phyloP scores from a whole-genome alignment of 2,888 invertebrate genomes.

The Byasa hedistus region DNA sequence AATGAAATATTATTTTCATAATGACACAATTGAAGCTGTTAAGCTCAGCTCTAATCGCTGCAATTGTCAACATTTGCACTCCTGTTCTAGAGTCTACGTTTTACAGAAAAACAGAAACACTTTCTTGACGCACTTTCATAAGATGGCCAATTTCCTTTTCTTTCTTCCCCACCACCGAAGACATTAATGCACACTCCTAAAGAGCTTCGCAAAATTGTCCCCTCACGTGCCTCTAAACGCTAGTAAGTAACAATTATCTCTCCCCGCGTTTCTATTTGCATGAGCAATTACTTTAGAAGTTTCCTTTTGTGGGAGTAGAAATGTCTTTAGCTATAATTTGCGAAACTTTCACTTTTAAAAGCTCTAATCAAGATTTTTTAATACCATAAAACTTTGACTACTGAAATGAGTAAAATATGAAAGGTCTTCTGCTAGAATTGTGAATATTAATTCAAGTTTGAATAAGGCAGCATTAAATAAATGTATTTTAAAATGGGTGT shows the following conservation, averaged over 20 bases:
- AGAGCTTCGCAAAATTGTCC: conserved; percentile 33
- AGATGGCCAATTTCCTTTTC: conserved; percentile 27
- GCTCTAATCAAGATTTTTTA: conserved; percentile 2
- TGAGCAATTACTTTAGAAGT: conserved; percentile 37
- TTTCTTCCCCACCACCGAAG: conserved; percentile 12
- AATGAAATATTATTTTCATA: neutral
- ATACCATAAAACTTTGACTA: neutral
- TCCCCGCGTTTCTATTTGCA: conserved; percentile 35
- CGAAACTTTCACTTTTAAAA: conserved; percentile 21
- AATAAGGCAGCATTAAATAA: neutral
- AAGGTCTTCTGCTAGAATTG: neutral
- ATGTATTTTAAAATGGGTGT: neutral
- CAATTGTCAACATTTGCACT: neutral
- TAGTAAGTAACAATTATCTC: conserved; percentile 28
- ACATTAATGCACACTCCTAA: conserved; percentile 27
- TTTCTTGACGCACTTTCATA: conserved; percentile 16
- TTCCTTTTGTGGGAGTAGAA: conserved; percentile 28
- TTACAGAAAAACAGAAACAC: conserved; percentile 22
- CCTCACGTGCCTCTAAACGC: conserved; percentile 25
- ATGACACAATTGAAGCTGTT: neutral
- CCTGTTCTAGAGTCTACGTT: neutral
- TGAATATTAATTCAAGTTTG: neutral
- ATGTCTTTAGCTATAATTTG: conserved; percentile 26
- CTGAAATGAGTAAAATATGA: too few species aligned
- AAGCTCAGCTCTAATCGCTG: neutral